Conservation (phyloP, 2,888 invertebrate genomes). For the Drosophila ochracea region DNA sequence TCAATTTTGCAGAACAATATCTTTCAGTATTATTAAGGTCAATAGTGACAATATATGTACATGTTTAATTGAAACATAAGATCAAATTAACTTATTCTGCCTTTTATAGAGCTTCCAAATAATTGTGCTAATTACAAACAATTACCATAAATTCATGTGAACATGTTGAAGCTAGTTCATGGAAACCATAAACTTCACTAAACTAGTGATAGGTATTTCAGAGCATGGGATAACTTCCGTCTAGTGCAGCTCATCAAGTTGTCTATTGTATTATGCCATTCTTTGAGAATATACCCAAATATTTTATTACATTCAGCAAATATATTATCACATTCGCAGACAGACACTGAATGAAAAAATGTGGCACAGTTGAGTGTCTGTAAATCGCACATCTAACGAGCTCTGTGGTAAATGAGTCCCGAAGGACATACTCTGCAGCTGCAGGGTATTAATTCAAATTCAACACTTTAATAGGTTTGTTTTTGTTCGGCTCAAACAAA, state of each 20-base stretch:
- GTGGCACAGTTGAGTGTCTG: conserved; percentile 16
- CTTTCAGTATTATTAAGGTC: not conserved
- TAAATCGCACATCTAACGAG: conserved; percentile 59
- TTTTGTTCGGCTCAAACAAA: conserved; percentile 36
- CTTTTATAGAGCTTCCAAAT: not conserved
- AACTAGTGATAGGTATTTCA: not conserved
- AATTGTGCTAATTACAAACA: not conserved
- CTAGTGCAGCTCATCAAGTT: not conserved
- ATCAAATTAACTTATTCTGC: not conserved
- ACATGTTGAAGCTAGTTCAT: not conserved
- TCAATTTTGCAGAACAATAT: not conserved
- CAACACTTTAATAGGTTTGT: conserved; percentile 60
- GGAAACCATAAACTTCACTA: not conserved
- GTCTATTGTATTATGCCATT: not conserved
- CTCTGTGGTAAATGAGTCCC: conserved; percentile 11
- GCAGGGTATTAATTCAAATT: conserved; percentile 65
- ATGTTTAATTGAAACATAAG: not conserved
- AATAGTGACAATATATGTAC: not conserved
- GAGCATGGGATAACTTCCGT: not conserved
- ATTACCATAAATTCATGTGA: not conserved
- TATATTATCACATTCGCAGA: conserved; percentile 10
- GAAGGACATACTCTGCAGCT: conserved; percentile 27
- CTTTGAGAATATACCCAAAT: not conserved
- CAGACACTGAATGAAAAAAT: conserved; percentile 13
- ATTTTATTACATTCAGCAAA: not conserved